phyloP scores from a whole-genome alignment of 2,113 vertebrate species.

The Brachypteracias leptosomus region DNA sequence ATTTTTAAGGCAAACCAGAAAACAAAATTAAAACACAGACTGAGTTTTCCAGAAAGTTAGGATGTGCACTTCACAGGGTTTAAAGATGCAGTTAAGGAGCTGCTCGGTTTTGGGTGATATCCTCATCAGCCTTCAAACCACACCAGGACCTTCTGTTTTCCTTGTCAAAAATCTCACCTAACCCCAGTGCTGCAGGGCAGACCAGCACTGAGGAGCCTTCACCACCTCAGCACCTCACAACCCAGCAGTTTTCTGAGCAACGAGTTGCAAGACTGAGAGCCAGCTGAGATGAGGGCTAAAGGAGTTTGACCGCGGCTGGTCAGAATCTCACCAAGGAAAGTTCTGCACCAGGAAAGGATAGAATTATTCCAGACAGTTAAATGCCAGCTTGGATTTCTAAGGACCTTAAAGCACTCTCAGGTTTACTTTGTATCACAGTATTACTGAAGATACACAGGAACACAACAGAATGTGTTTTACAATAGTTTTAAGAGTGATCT shows the following conservation, averaged over 20 bases:
- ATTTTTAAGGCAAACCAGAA: background rate
- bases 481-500: background rate
- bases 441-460: background rate
- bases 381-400: background rate
- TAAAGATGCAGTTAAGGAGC: background rate
- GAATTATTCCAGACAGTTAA: background rate
- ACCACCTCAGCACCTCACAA: background rate
- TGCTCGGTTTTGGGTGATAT: background rate
- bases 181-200: accelerated
- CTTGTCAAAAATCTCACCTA: background rate
- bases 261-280: accelerated
- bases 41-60: background rate
- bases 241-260: background rate
- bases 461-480: accelerated
- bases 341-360: background rate
- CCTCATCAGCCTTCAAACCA: background rate
- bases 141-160: background rate
- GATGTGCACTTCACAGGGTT: background rate
- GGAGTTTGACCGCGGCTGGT: background rate
- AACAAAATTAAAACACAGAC: background rate
- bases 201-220: accelerated
- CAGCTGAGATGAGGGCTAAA: background rate
- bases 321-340: background rate
- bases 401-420: background rate
- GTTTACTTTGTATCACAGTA: background rate